phyloP scores from a whole-genome alignment of 2,888 invertebrate genomes.

The Boloria selene region DNA sequence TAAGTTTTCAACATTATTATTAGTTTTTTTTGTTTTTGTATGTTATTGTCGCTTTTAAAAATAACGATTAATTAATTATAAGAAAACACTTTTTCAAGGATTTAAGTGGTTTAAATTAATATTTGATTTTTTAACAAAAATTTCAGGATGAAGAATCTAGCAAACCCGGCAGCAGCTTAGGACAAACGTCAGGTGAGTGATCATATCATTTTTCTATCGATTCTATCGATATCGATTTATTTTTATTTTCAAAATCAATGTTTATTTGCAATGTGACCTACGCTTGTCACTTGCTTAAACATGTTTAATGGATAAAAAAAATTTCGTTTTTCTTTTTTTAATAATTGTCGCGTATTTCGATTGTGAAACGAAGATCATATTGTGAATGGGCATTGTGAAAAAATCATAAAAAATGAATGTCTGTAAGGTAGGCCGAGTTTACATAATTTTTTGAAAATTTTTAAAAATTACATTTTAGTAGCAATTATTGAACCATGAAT shows the following conservation, averaged over 20 bases:
- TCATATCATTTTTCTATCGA: neutral
- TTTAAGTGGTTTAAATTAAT: no score
- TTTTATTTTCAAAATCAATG: conserved; percentile 57
- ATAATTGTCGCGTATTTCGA: conserved; percentile 34
- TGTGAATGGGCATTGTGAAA: conserved; percentile 76
- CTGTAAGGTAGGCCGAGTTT: conserved; percentile 81
- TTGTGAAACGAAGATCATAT: conserved; percentile 63
- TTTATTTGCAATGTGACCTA: conserved; percentile 79
- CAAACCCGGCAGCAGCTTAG: conserved; percentile 72
- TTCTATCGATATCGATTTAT: conserved; percentile 33
- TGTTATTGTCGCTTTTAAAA: no score
- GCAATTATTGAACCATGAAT: conserved; percentile 76
- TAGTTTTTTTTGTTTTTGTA: no score
- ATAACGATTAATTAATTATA: no score
- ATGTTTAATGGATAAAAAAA: neutral
- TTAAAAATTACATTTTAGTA: conserved; percentile 42
- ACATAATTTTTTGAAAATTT: conserved; percentile 49
- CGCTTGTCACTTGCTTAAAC: conserved; percentile 66
- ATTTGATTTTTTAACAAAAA: no score
- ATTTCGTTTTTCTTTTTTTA: conserved; percentile 30
- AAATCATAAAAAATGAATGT: conserved; percentile 62
- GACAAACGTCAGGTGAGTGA: conserved; percentile 74
- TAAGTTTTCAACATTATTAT: no score
- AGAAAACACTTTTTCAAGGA: no score
- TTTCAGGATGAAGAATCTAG: conserved; percentile 75